These are phyloP conservation scores for Tachystola acroxantha DNA, from an alignment of 2,888 invertebrate species.

Conservation along the genomic window DNA sequence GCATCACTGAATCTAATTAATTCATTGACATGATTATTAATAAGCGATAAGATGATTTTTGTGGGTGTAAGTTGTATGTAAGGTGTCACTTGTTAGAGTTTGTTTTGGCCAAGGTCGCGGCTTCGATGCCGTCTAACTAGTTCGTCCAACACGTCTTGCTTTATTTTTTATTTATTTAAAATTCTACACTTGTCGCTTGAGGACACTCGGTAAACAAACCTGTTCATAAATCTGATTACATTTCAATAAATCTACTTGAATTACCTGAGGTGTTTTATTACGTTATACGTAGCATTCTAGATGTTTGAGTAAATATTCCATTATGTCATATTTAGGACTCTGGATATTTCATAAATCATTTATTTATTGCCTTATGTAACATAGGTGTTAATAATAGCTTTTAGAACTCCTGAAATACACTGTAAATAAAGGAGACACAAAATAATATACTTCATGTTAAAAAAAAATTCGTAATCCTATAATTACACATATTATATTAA, in stretches of 20 bases:
- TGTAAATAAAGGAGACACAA: no score
- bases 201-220: constrained; percentile 2
- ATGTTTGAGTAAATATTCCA: no score
- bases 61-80: constrained; percentile 59
- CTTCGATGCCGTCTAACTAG: constrained; percentile 54
- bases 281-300: no score
- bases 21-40: constrained; percentile 45
- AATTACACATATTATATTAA: no score
- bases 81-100: constrained; percentile 50
- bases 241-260: not conserved
- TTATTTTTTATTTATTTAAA: constrained; percentile 25
- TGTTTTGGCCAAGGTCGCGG: constrained; percentile 49
- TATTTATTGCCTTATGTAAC: no score
- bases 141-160: constrained; percentile 37
- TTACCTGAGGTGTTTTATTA: no score
- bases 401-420: no score
- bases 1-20: constrained; percentile 32
- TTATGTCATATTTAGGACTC: no score
- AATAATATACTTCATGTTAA: no score
- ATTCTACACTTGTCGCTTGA: constrained; percentile 10
- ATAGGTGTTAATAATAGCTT: no score
- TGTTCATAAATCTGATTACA: not conserved
- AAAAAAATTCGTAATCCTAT: no score
- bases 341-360: no score
- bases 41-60: constrained; percentile 48